Evolutionary conservation across 1,140 invertebrate species (phyloP), one percentile per base, ranked within the genome.

Genomic region (Drosophila ananassae): DNA sequence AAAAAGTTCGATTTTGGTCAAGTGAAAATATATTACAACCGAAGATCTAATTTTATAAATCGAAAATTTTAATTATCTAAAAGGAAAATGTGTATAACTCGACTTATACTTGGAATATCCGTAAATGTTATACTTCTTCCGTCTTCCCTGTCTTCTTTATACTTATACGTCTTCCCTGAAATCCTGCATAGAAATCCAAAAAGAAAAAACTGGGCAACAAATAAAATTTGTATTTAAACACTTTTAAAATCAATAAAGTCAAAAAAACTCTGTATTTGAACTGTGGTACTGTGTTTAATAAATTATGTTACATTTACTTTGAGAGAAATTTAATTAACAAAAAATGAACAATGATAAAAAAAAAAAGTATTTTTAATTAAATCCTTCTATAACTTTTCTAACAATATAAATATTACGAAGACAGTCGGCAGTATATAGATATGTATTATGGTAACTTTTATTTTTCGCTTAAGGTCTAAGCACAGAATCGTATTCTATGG

Each of bases 401-500:
- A 24, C 3, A 0, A 12, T 12, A 4, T 30, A 30, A 22, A 48
- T 9, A 9, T 12, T 9, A 28, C 10, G 13, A 10, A 47, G 46
- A 37, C 17, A n/a, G 7, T 12, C 46, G 59, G 28, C 59, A 64
- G 60, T 51, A 21, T 10, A 32, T 64, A 3, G 59, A 67, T 67
- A 67, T 64, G 47, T 52, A 64, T 64, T 64, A 17, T 57, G 12
- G 61, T 28, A 57, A 39, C 51, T 8, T 69, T 69, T 69, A 69
- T 69, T 50, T 17, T 41, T 17, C 12, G 22, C 51, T 69, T 69
- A 69, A 13, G 10, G 7, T 13, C 63, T 69, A 69, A 21, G 66
- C 63, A 57, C 67, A 71, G 67, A 71, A 71, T 71, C 67, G 67
- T 32, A 71, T 71, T 71, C 67, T 50, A 71, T 69, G 63, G 67